Base-by-base conservation (phyloP, 2,888 invertebrate species). In the Chrysomela aeneicollis region DNA sequence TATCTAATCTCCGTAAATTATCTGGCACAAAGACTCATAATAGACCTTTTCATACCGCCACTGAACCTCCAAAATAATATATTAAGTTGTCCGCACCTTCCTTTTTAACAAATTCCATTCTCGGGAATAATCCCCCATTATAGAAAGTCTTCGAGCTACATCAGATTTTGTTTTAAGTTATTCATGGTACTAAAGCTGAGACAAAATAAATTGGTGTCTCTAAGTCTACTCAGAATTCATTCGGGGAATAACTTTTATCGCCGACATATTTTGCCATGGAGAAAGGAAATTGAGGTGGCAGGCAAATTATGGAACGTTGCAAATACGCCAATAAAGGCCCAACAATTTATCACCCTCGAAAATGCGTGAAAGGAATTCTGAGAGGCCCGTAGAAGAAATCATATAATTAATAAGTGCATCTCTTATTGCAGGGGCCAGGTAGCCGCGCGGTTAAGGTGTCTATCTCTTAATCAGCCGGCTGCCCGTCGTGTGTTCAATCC, bases 21-120 rank as follows among this genome's bases (percentile, higher is more conserved):
- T 4, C 49, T 2, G 22, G 21, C 21, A 42, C 17, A 19, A 22
- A 49, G 19, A 49, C 19, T 21, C 19, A 21, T 19, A 49, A 22
- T 22, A 49, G 22, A 49, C n/a, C 10, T n/a, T 22, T 49, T 22
- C n/a, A 26, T 17, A 5, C 17, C 46, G 46, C 57, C 46, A 57
- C 57, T 65, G 50, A 54, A 59, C 35, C 64, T 66, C 52, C 61
- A 55, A 59, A 68, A 61, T 66, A 68, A 66, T 66, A 64, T 68
- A 68, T 66, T 68, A 59, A 68, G 62, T 70, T 63, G 63, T 67
- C 65, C 35, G 46, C 67, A 65, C 61, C 65, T 62, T 47, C 66
- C 62, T 64, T 67, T 61, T 65, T 61, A 59, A 64, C 64, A 58
- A 64, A 64, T 61, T 64, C 55, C 51, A 64, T 61, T 47, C 49